Evolutionary conservation across 2,888 invertebrate genomes (phyloP), one percentile per base, ranked within the genome.

Genomic region (Lordiphosa fenestrarum): DNA sequence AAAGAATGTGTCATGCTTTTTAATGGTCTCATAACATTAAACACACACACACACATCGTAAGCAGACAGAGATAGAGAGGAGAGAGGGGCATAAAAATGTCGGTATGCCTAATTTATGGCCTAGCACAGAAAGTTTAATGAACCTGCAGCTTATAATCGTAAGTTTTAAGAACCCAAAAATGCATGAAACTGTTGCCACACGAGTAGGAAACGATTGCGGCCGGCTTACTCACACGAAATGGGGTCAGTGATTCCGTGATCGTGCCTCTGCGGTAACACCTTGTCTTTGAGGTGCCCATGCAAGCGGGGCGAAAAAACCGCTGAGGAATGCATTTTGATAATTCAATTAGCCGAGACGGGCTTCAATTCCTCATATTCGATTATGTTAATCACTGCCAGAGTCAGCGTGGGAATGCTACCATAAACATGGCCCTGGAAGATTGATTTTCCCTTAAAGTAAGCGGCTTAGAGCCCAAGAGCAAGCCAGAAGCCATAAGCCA

Each of bases 61-160:
- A 6, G 6, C 6, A 6, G 6, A 25, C 1, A 25, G 7, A 3
- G 25, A 25, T 0, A 25, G 23, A 25, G 23, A 25, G 25, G 46
- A 51, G 44, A 50, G 21, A 23, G 30, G 30, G 30, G 9, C 10
- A 30, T 30, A 30, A 30, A 30, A 30, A 7, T 30, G 30, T 10
- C 15, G 30, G 47, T 53, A 62, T 37, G 25, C 55, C 63, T 54
- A 62, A 63, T 63, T 62, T 62, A 63, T 62, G 55, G 51, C 62
- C 47, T 15, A 61, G 33, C 47, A 37, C 39, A 44, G 51, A 60
- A 61, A 70, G 75, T 75, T 75, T 75, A 75, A 75, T 59, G 78
- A 75, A 75, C 74, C 69, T 53, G 60, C 60, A 53, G 75, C 71
- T 74, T 62, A 48, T 49, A 58, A 54, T 54, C 33, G 37, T 54